phyloP scores from a whole-genome alignment of 2,113 vertebrate species.

The Vulpes ferrilata region DNA sequence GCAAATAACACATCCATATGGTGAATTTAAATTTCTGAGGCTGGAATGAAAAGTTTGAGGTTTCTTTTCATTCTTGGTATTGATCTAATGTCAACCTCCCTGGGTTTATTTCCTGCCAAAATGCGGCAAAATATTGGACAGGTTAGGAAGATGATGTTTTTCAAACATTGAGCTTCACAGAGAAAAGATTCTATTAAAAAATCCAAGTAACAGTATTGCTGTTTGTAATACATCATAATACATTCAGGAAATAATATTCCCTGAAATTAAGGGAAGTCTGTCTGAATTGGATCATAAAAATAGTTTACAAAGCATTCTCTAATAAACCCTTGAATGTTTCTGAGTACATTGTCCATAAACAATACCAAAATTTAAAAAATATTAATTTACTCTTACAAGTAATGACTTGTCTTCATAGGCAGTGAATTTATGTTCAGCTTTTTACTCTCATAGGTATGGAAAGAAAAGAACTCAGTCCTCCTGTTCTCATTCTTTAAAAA shows the following conservation, averaged over 20 bases:
- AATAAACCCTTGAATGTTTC: constrained; percentile 33
- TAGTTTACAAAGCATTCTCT: background rate
- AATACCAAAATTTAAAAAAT: background rate
- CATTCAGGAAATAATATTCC: background rate
- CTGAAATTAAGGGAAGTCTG: constrained; percentile 1
- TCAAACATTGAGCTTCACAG: background rate
- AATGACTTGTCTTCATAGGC: background rate
- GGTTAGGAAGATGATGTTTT: constrained; percentile 30
- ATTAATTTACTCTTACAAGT: background rate
- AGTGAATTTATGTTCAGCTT: background rate
- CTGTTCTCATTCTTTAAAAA: background rate
- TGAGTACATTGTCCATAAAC: background rate
- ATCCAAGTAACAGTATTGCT: background rate
- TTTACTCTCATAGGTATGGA: background rate
- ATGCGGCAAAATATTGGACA: background rate
- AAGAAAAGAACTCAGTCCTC: background rate
- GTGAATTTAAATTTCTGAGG: background rate
- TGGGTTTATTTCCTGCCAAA: constrained; percentile 35
- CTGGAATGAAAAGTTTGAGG: background rate
- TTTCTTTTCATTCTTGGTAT: constrained; percentile 34
- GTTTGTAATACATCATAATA: background rate
- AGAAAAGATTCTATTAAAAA: background rate
- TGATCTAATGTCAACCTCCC: background rate
- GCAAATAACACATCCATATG: background rate
- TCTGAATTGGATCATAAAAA: constrained; percentile 43